Evolutionary conservation across 2,113 vertebrate species (phyloP).

Genomic region (Elaphurus davidianus): DNA sequence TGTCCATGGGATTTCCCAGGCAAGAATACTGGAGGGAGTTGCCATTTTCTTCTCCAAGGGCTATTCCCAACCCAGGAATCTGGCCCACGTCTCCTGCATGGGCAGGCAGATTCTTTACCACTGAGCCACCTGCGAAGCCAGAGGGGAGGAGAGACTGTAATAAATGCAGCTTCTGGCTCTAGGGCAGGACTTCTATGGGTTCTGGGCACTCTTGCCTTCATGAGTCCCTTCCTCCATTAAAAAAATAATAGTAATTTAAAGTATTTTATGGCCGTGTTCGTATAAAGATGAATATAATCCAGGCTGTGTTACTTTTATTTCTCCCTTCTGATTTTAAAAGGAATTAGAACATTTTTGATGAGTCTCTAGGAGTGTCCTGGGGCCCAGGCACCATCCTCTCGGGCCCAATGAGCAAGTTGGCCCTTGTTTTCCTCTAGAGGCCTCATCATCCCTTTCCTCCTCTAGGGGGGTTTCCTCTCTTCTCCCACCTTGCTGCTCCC

Average conservation of each 20-base stretch:
- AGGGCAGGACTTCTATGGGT: fast-evolving
- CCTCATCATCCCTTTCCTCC: background rate
- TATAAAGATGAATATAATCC: background rate
- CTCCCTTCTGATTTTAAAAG: background rate
- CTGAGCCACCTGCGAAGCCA: background rate
- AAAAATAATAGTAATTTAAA: background rate
- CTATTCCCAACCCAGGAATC: background rate
- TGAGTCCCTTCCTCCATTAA: background rate
- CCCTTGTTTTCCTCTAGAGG: background rate
- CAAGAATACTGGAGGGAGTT: background rate
- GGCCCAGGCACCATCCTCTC: background rate
- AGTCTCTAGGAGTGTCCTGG: background rate
- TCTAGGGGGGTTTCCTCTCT: background rate
- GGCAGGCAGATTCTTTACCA: background rate
- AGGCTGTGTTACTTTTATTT: background rate
- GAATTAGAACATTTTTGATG: background rate
- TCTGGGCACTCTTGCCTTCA: fast-evolving
- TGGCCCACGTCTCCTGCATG: background rate
- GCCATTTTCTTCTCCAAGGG: background rate
- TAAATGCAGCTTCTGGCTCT: fast-evolving
- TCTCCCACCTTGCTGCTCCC: background rate
- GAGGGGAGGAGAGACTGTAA: background rate
- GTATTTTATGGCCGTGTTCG: background rate
- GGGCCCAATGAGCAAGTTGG: background rate
- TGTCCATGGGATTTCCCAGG: background rate